Base-by-base conservation (phyloP, 2,888 invertebrate species). In the Noctua janthe region DNA sequence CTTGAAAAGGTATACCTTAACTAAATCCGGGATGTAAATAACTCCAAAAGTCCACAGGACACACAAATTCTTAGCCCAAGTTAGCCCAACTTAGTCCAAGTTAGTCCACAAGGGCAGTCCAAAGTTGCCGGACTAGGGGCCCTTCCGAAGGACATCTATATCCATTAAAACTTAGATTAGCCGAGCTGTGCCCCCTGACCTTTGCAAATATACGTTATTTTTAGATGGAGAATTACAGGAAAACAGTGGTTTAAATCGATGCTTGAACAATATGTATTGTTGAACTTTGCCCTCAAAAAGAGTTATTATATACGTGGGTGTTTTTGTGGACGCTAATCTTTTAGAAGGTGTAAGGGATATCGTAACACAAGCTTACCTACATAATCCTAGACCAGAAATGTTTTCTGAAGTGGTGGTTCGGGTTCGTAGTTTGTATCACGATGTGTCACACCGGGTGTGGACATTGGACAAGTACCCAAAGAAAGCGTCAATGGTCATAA, bases 141-240 rank as follows among this genome's bases (percentile, higher is more conserved):
- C 80, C 80, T 87, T 83, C 67, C 39, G 81, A 85, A 81, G 76
- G 78, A 77, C 83, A 88, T 83, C 84, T 73, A 83, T 89, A 85
- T 88, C 88, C 90, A 90, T 90, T 90, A 90, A 90, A 90, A 90
- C 89, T 90, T 90, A 85, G 87, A 90, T 90, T 85, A 90, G 85
- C 79, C 69, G 54, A 67, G 64, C 66, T 70, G 35, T 64, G 54
- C 59, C 59, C 71, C 7, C 67, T 79, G 80, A 81, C 76, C 89
- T 86, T 83, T 80, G 47, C 66, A 81, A 70, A 78, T 81, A 74
- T 82, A 71, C 64, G 23, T 51, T 83, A 78, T 87, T 89, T 87
- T 87, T 79, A 80, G 85, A 72, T 76, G 2, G 49, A 69, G 66
- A 29, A 71, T 71, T 29, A 76, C 13, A 70, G 49, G 23, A 66